Evolutionary conservation across 64 coral and sea anemone species (phyloP).

Genomic region (Montipora capricornis): DNA sequence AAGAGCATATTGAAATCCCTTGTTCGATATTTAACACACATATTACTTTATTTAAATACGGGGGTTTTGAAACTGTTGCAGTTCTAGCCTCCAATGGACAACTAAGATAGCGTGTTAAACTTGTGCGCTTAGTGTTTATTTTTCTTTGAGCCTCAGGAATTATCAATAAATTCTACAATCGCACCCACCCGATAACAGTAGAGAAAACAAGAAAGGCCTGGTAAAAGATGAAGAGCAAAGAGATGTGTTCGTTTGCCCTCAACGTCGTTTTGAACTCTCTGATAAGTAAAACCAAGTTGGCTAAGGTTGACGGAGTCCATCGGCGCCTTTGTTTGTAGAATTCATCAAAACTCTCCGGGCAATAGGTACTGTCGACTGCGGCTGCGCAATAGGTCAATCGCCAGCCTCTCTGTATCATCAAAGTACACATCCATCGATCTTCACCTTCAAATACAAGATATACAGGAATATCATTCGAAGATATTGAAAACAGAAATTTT

Average conservation of each 20-base stretch:
- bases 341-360: conserved; percentile 94
- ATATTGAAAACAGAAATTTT: too few relatives aligned
- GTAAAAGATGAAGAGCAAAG: conserved; percentile 75
- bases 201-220: conserved; percentile 80
- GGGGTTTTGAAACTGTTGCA: too few relatives aligned
- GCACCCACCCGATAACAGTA: conserved; percentile 82
- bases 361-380: conserved; percentile 88
- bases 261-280: conserved; percentile 70
- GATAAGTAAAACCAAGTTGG: conserved; percentile 82
- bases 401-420: conserved; percentile 93
- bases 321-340: conserved; percentile 96
- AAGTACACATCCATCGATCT: conserved; percentile 94
- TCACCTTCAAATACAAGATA: conserved; percentile 68
- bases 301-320: conserved; percentile 93
- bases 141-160: too few relatives aligned
- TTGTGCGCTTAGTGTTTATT: too few relatives aligned
- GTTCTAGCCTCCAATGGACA: too few relatives aligned
- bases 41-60: too few relatives aligned
- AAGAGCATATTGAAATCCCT: too few relatives aligned
- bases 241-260: conserved; percentile 73
- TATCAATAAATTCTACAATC: too few relatives aligned
- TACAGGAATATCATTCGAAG: not conserved
- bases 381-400: conserved; percentile 92
- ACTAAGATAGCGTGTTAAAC: too few relatives aligned
- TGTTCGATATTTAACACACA: too few relatives aligned